Evolutionary conservation across 2,888 invertebrate genomes (phyloP).

Genomic region (Nephrotoma guestfalica): DNA sequence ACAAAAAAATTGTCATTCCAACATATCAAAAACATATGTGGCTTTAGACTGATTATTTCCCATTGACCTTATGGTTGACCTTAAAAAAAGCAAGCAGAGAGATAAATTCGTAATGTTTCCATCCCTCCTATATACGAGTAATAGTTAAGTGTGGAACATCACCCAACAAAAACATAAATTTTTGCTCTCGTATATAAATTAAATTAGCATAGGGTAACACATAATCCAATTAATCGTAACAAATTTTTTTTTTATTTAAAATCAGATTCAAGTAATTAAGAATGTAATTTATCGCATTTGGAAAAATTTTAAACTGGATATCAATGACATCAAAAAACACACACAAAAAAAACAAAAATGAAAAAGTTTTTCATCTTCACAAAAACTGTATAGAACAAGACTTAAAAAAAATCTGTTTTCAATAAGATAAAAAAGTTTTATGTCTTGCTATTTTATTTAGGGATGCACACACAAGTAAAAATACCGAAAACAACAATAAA

Average conservation of each 20-base stretch:
- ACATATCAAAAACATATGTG: constrained; percentile 8
- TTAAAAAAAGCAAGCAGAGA: background rate
- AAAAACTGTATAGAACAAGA: background rate
- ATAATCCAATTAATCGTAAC: background rate
- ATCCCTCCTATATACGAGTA: background rate
- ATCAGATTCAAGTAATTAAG: background rate
- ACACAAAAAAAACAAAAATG: background rate
- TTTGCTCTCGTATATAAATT: background rate
- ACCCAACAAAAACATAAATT: background rate
- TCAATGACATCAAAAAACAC: background rate
- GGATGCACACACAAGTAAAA: background rate
- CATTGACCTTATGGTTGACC: constrained; percentile 8
- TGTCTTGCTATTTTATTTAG: background rate
- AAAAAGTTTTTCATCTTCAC: background rate
- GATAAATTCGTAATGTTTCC: background rate
- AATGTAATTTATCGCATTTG: background rate
- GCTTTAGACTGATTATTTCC: constrained; percentile 10
- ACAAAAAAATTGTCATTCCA: background rate
- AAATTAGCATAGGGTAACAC: background rate
- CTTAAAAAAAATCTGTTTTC: background rate
- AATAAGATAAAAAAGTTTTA: background rate
- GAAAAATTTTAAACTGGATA: background rate
- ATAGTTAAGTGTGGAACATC: background rate
- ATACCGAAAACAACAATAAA: background rate
- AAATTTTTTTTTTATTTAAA: background rate